Evolutionary conservation across 2,113 vertebrate species (phyloP).

Genomic region (Vulpes lagopus): DNA sequence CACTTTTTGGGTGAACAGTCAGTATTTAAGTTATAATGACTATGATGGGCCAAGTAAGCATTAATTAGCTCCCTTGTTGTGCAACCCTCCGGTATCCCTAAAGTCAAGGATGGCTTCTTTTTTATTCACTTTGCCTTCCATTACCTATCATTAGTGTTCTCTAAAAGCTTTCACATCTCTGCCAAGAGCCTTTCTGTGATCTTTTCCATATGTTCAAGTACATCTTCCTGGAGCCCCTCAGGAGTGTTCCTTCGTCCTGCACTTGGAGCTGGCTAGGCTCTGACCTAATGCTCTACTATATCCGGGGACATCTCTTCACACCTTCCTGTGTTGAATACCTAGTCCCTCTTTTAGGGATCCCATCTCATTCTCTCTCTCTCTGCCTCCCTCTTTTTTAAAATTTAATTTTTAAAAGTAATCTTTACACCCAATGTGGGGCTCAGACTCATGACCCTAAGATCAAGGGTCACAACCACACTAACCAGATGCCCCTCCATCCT

Average conservation of each 20-base stretch:
- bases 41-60: background rate
- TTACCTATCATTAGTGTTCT: background rate
- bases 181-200: background rate
- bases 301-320: background rate
- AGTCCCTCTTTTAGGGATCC: background rate
- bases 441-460: background rate
- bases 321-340: background rate
- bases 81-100: background rate
- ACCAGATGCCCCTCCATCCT: background rate
- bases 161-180: background rate
- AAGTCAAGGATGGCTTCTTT: background rate
- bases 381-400: background rate
- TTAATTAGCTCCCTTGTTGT: background rate
- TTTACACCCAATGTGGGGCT: background rate
- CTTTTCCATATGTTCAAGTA: background rate
- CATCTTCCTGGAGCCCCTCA: background rate
- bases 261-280: background rate
- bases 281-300: fast-evolving
- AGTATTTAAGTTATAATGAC: background rate
- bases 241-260: background rate
- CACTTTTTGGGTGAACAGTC: background rate
- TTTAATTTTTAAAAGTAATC: background rate
- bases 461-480: background rate
- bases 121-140: background rate
- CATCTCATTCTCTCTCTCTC: background rate